Conservation (phyloP, 1,140 invertebrate genomes). For the Micrasema longulum region DNA sequence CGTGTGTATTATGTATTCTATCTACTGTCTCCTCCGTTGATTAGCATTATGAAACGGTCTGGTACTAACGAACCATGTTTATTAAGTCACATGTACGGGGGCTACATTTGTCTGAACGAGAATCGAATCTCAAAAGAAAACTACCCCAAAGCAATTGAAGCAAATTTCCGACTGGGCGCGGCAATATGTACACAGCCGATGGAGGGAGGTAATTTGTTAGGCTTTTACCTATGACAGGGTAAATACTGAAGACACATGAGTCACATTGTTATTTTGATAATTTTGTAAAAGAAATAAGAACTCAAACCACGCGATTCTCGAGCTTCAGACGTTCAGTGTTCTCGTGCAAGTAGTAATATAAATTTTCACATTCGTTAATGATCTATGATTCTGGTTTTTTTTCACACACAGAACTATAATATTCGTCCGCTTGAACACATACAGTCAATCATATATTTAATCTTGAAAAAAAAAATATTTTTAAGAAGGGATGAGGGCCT, state of each 20-base stretch:
- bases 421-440: no score
- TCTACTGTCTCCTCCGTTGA: constrained; percentile 43
- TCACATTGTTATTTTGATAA: neutral
- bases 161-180: constrained; percentile 42
- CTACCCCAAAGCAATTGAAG: constrained; percentile 43
- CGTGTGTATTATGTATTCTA: constrained; percentile 43
- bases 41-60: constrained; percentile 51
- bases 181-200: constrained; percentile 26
- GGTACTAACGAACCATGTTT: constrained; percentile 51
- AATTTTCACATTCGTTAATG: no score
- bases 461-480: no score
- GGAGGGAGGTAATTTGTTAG: constrained; percentile 40
- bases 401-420: no score
- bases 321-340: no score
- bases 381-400: no score
- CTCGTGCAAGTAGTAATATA: no score
- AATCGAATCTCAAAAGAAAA: constrained; percentile 45
- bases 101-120: constrained; percentile 25
- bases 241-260: constrained; percentile 5
- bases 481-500: no score
- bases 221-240: constrained; percentile 36
- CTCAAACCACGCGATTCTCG: no score
- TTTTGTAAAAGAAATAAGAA: neutral
- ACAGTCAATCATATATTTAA: no score
- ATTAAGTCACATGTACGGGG: constrained; percentile 29